Evolutionary conservation across 2,113 vertebrate species (phyloP).

Genomic region (Craseonycteris thonglongyai): DNA sequence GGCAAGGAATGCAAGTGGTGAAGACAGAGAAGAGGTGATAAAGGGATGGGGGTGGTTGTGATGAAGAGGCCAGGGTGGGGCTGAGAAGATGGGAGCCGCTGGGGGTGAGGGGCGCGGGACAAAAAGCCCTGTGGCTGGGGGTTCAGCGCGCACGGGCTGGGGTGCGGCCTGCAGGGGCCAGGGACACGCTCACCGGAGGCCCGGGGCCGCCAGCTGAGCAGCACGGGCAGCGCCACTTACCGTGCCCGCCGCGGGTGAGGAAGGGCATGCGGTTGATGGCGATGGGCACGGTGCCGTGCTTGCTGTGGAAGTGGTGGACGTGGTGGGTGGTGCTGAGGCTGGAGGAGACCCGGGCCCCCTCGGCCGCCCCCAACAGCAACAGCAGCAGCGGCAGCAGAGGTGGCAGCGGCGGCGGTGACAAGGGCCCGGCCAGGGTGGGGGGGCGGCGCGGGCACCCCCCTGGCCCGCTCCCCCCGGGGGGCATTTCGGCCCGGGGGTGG

Average conservation of each 20-base stretch:
- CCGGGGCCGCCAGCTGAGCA: neutral
- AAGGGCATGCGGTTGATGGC: conserved; percentile 97
- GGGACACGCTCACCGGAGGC: neutral
- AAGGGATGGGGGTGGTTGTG: neutral
- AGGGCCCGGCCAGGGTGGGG: conserved; percentile 63
- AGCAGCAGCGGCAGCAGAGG: conserved; percentile 32
- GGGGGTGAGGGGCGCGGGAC: neutral
- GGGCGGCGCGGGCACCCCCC: conserved; percentile 67
- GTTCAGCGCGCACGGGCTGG: neutral
- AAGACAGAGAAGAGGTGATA: neutral
- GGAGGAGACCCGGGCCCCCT: conserved; percentile 91
- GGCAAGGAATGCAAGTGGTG: neutral
- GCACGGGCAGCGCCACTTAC: conserved; percentile 80
- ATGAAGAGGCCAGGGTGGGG: conserved; percentile 40
- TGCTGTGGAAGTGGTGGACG: conserved; percentile 96
- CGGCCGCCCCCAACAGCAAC: conserved; percentile 68
- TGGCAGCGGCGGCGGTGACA: conserved; percentile 42
- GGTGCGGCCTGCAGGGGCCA: conserved; percentile 3
- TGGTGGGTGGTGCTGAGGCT: conserved; percentile 96
- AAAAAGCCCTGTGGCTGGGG: neutral
- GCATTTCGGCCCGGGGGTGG: conserved; percentile 66
- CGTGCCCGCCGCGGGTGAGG: conserved; percentile 91
- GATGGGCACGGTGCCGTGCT: conserved; percentile 92
- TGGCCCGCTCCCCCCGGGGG: conserved; percentile 64
- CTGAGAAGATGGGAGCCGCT: neutral